Conservation (phyloP, 2,797 vertebrate genomes). For the Champsocephalus gunnari region DNA sequence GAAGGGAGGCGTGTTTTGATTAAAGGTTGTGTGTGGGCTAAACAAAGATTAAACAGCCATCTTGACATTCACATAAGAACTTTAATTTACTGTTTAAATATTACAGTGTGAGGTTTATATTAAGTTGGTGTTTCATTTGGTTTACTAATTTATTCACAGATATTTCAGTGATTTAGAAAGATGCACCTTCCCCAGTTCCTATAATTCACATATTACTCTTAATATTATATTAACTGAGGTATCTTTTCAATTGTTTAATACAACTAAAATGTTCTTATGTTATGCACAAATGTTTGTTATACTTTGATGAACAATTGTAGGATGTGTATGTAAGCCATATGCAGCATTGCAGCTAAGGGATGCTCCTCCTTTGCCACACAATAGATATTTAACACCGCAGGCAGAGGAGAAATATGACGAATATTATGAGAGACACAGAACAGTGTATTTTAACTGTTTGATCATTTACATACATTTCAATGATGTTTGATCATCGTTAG, state of each 20-base stretch:
- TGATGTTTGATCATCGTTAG: not conserved
- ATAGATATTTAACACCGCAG: not conserved
- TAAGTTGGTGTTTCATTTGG: not conserved
- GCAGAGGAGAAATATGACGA: not conserved
- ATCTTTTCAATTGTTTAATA: not conserved
- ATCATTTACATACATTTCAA: not conserved
- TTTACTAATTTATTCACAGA: not conserved
- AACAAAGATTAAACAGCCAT: constrained; percentile 22
- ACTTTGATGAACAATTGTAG: not conserved
- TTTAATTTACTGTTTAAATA: constrained; percentile 20
- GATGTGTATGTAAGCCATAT: not conserved
- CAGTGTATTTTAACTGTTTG: not conserved
- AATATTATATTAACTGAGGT: not conserved
- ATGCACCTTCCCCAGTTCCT: not conserved
- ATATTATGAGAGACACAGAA: not conserved
- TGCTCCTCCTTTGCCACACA: not conserved
- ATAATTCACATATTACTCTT: not conserved
- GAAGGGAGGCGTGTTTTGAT: constrained; percentile 9
- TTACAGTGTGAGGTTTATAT: constrained; percentile 1
- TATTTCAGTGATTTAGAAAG: not conserved
- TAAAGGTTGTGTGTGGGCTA: not conserved
- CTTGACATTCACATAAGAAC: not conserved
- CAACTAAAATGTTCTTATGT: not conserved
- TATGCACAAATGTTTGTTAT: not conserved
- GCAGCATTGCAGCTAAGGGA: not conserved